Conservation (phyloP, 2,797 vertebrate species). For the Trachops cirrhosus region DNA sequence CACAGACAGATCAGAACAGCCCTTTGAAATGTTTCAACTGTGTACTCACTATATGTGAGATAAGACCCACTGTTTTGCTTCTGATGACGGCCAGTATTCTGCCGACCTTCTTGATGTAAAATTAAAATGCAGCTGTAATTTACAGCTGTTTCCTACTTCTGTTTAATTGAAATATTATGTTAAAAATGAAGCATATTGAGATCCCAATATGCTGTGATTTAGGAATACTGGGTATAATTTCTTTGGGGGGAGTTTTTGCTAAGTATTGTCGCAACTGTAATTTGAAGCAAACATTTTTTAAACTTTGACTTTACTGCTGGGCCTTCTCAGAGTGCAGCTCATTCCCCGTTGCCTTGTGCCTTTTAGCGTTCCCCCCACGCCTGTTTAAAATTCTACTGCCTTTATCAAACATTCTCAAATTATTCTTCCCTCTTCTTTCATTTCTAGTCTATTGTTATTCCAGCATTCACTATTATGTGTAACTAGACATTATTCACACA, state of each 20-base stretch:
- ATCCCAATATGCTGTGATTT: background rate
- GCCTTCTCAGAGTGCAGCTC: background rate
- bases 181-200: background rate
- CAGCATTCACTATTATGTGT: background rate
- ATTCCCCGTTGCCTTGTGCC: background rate
- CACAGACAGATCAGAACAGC: background rate
- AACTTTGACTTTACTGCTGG: background rate
- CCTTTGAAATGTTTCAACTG: background rate
- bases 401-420: background rate
- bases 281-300: background rate
- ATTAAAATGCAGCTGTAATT: background rate
- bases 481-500: background rate
- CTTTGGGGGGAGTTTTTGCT: background rate
- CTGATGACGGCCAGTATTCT: background rate
- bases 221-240: background rate
- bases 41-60: background rate
- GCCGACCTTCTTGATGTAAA: background rate
- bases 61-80: background rate
- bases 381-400: background rate
- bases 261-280: background rate
- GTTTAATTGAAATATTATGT: background rate
- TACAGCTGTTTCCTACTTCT: background rate
- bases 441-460: background rate
- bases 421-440: background rate
- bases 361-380: background rate